phyloP scores from a whole-genome alignment of 2,888 invertebrate species.

The Dioctria rufipes region DNA sequence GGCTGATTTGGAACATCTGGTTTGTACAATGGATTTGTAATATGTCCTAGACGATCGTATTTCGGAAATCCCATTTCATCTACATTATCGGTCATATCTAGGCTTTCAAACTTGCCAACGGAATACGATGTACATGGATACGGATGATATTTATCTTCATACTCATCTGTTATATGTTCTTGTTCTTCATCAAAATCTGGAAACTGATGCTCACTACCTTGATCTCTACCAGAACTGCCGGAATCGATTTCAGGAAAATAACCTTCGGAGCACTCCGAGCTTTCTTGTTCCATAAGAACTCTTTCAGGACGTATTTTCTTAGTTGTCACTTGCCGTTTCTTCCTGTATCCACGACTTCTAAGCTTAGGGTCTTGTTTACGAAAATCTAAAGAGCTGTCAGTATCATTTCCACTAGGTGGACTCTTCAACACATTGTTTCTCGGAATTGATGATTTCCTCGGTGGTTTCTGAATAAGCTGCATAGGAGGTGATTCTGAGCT shows the following conservation, averaged over 20 bases:
- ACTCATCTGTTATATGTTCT: conserved; percentile 72
- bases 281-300: conserved; percentile 73
- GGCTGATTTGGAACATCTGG: conserved; percentile 68
- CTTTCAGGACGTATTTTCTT: conserved; percentile 68
- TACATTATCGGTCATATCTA: conserved; percentile 77
- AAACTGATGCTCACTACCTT: conserved; percentile 63
- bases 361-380: conserved; percentile 78
- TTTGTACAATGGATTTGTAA: conserved; percentile 69
- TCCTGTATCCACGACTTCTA: conserved; percentile 79
- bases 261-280: conserved; percentile 79
- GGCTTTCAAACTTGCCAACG: conserved; percentile 73
- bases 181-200: conserved; percentile 72
- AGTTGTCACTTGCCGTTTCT: conserved; percentile 75
- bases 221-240: conserved; percentile 75
- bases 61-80: conserved; percentile 79
- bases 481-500: conserved; percentile 83
- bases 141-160: conserved; percentile 74
- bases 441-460: conserved; percentile 77
- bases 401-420: conserved; percentile 83
- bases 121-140: conserved; percentile 66
- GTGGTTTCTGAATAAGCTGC: conserved; percentile 75
- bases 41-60: conserved; percentile 76
- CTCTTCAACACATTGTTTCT: conserved; percentile 78
- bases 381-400: conserved; percentile 80
- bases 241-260: conserved; percentile 79